A percentile compares a stretch with the other conserved stretches of the same genome.
Conservation (phyloP, 1,140 invertebrate species). For the Dermatophagoides farinae region DNA sequence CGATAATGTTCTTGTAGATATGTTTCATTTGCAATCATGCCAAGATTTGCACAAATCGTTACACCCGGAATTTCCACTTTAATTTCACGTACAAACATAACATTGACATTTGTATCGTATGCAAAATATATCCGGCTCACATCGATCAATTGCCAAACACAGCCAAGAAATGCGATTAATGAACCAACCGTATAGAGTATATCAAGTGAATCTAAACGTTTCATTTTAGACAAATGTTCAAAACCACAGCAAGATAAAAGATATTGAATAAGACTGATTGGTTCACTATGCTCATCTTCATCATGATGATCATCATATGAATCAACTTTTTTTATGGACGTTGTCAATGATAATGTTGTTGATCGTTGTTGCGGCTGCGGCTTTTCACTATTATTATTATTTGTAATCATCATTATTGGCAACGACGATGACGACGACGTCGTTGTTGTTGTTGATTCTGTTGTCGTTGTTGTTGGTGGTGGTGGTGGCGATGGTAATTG, state of each 20-base stretch:
- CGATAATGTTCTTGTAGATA: not conserved
- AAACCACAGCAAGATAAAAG: no score
- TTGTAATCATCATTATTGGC: no score
- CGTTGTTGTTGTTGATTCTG: not conserved
- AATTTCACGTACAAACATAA: slow-evolving; percentile 4
- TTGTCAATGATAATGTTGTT: no score
- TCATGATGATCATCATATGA: no score
- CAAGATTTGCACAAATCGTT: not conserved
- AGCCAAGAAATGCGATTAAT: not conserved
- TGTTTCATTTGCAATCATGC: not conserved
- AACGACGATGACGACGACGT: no score
- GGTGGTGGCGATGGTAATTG: not conserved
- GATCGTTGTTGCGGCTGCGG: no score
- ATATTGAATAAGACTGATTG: no score
- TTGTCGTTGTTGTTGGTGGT: not conserved
- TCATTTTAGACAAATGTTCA: no score
- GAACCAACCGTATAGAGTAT: not conserved
- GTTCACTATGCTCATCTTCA: no score
- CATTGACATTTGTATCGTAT: slow-evolving; percentile 7
- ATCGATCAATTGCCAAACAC: slow-evolving; percentile 7
- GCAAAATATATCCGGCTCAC: slow-evolving; percentile 7
- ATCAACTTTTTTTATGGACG: no score
- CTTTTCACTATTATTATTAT: no score
- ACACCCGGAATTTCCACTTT: slow-evolving; percentile 4
- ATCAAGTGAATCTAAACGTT: no score